Conservation (phyloP, 2,113 vertebrate genomes). For the Stigmatopora argus region DNA sequence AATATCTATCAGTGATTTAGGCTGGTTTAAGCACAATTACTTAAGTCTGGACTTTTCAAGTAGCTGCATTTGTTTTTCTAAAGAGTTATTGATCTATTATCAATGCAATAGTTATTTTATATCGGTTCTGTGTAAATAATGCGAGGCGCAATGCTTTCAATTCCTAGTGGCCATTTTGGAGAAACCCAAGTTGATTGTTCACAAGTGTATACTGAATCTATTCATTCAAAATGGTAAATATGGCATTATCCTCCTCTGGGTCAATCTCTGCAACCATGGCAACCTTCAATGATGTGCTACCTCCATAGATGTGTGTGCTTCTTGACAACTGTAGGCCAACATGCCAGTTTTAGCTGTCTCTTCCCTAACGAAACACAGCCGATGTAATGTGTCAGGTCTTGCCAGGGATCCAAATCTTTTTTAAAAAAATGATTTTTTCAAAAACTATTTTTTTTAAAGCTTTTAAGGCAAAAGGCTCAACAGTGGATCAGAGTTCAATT, state of each 20-base stretch:
- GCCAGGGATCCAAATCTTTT: constrained; percentile 53
- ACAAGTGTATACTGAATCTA: constrained; percentile 55
- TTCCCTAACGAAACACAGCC: constrained; percentile 31
- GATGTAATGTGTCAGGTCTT: constrained; percentile 49
- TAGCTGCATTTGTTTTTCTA: constrained; percentile 41
- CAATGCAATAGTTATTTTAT: neutral
- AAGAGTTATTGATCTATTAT: neutral
- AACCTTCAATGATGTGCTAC: constrained; percentile 64
- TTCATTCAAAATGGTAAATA: constrained; percentile 69
- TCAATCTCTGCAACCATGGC: constrained; percentile 66
- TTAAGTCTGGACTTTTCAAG: constrained; percentile 56
- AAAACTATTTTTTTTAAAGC: constrained; percentile 37
- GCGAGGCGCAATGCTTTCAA: constrained; percentile 46
- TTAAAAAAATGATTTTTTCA: constrained; percentile 25
- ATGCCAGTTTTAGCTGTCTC: neutral
- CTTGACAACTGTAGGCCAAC: constrained; percentile 44
- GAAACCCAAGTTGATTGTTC: constrained; percentile 60
- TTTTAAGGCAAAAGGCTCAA: constrained; percentile 73
- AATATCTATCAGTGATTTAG: constrained; percentile 55
- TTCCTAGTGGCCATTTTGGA: constrained; percentile 36
- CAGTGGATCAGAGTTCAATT: constrained; percentile 68
- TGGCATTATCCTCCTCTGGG: constrained; percentile 59
- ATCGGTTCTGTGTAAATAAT: constrained; percentile 21
- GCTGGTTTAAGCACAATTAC: constrained; percentile 62
- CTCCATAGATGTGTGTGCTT: constrained; percentile 59